Evolutionary conservation across 2,797 vertebrate species (phyloP).

Genomic region (Chelon auratus): DNA sequence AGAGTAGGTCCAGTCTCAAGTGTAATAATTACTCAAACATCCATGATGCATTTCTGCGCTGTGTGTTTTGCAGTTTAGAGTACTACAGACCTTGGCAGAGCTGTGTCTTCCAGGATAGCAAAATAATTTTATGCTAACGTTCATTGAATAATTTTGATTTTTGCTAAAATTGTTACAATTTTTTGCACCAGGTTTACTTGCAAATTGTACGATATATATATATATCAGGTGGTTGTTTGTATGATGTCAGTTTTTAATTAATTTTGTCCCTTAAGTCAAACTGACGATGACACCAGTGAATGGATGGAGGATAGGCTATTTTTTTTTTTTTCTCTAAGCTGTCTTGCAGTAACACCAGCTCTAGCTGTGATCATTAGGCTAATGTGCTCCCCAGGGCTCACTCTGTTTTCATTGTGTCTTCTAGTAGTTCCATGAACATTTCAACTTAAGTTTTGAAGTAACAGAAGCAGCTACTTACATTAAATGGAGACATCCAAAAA

Average conservation of each 20-base stretch:
- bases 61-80: slow-evolving; percentile 63
- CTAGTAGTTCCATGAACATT: slow-evolving; percentile 75
- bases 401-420: slow-evolving; percentile 75
- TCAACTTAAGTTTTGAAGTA: slow-evolving; percentile 75
- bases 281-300: slow-evolving; percentile 56
- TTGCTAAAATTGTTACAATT: slow-evolving; percentile 32
- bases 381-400: slow-evolving; percentile 69
- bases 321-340: slow-evolving; percentile 37
- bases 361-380: slow-evolving; percentile 63
- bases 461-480: slow-evolving; percentile 82
- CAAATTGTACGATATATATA: slow-evolving; percentile 58
- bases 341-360: slow-evolving; percentile 61
- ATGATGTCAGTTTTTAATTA: slow-evolving; percentile 56
- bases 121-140: slow-evolving; percentile 34
- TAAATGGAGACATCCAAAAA: slow-evolving; percentile 82
- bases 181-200: slow-evolving; percentile 54
- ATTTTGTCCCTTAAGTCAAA: slow-evolving; percentile 55
- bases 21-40: slow-evolving; percentile 66
- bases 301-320: slow-evolving; percentile 63
- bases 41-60: slow-evolving; percentile 68
- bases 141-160: slow-evolving; percentile 36
- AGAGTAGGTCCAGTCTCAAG: slow-evolving; percentile 73
- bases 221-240: slow-evolving; percentile 51
- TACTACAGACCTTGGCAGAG: slow-evolving; percentile 65
- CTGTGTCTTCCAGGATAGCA: slow-evolving; percentile 73